Evolutionary conservation across 2,797 vertebrate species (phyloP), one percentile per base, ranked within the genome.

Genomic region (Enteromius mattozi): DNA sequence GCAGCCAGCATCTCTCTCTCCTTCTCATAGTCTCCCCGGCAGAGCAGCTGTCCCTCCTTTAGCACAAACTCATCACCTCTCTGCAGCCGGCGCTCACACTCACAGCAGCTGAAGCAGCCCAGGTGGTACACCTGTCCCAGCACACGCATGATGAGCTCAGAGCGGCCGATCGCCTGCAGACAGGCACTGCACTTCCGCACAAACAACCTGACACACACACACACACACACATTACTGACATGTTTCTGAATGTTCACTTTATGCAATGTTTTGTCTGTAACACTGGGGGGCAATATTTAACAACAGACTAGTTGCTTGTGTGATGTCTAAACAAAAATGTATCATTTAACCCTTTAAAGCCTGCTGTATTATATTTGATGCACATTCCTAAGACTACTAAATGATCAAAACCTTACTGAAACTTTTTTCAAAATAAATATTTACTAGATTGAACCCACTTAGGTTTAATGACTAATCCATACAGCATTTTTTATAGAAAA

Each of bases 51-150:
- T 68, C 97, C 97, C 88, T 97, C 97, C 86, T 97, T 98, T 87
- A 98, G 93, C 86, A 97, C 97, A 59, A 97, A 97, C 94, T 97
- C 96, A 17, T 98, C 97, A 0, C 97, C 97, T 35, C 96, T 94
- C 91, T 96, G 96, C 89, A 98, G 95, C 35, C 95, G 93, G 68
- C 96, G 95, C 92, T 98, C 97, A 14, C 97, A 97, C 94, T 97
- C 97, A n/a, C 97, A 97, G 94, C 97, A 98, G 93, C 92, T 96
- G 93, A 98, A 97, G 93, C 97, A 97, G 86, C 94, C 96, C 76
- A 97, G 94, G 86, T 97, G 97, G 91, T 97, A 97, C 88, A 98
- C 97, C 88, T 97, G 96, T 83, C 95, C 96, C 87, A 97, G 94
- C 88, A 96, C 97, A 0, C 96, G 92, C 97, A 98, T 97, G 91